A percentile compares a stretch with the other conserved stretches of the same genome.
phyloP scores from a whole-genome alignment of 2,888 invertebrate genomes.

The Dyspetes luteomarginatus region DNA sequence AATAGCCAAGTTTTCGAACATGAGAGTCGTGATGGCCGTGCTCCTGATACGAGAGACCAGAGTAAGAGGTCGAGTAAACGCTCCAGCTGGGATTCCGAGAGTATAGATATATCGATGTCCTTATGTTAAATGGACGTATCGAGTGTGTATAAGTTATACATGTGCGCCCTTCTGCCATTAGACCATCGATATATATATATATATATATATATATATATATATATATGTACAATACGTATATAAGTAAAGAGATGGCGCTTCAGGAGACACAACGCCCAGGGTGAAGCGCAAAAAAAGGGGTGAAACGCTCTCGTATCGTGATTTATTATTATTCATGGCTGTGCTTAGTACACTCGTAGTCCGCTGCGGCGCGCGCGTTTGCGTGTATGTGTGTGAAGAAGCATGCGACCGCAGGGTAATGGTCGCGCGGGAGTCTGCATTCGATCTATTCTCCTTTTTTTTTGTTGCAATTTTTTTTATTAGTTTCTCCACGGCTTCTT shows the following conservation, averaged over 20 bases:
- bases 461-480: neutral
- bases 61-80: neutral
- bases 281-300: too few species aligned
- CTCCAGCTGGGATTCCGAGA: conserved; percentile 39
- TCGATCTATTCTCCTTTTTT: conserved; percentile 60
- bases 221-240: conserved; percentile 6
- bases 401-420: conserved; percentile 57
- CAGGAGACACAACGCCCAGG: conserved; percentile 48
- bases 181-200: too few species aligned
- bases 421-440: conserved; percentile 63
- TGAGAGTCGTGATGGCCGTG: conserved; percentile 80
- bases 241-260: conserved; percentile 30
- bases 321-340: conserved; percentile 72
- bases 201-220: too few species aligned
- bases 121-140: too few species aligned
- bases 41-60: conserved; percentile 73
- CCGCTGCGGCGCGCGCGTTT: conserved; percentile 16
- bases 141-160: too few species aligned
- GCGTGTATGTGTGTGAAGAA: conserved; percentile 35
- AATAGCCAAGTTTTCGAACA: conserved; percentile 73
- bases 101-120: neutral
- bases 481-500: neutral
- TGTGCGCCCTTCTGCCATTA: too few species aligned
- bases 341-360: conserved; percentile 39
- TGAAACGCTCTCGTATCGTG: conserved; percentile 65